phyloP scores from a whole-genome alignment of 2,888 invertebrate species.

The Scrobipalpa costella region DNA sequence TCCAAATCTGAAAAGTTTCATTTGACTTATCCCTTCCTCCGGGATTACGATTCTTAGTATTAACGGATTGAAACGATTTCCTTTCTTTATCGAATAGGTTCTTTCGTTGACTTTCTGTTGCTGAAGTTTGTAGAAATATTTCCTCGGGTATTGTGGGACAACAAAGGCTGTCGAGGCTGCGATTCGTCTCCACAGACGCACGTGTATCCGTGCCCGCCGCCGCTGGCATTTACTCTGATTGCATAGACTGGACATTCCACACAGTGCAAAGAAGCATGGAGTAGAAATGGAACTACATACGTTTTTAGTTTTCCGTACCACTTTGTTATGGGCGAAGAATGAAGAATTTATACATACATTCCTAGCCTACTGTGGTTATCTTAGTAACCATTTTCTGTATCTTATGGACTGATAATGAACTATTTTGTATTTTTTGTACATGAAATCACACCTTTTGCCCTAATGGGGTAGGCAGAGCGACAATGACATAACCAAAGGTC shows the following conservation, averaged over 20 bases:
- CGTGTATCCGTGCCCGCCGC: not conserved
- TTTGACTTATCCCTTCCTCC: constrained; percentile 20
- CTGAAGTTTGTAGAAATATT: not conserved
- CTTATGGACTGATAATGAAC: too few species aligned
- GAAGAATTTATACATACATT: too few species aligned
- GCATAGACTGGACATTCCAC: not conserved
- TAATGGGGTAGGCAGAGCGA: too few species aligned
- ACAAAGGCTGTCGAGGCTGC: constrained; percentile 11
- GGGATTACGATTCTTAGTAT: not conserved
- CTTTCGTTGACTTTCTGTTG: not conserved
- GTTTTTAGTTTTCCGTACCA: too few species aligned
- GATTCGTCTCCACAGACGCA: constrained; percentile 7
- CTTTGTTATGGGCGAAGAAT: too few species aligned
- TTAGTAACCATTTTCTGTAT: too few species aligned
- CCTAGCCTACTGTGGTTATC: too few species aligned
- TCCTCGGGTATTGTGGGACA: constrained; percentile 6
- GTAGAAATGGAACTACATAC: too few species aligned
- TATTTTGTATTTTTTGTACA: too few species aligned
- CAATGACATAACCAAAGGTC: too few species aligned
- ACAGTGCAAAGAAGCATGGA: not conserved
- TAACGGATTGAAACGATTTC: not conserved
- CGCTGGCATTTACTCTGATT: constrained; percentile 6
- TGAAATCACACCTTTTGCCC: too few species aligned
- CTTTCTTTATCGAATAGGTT: not conserved
- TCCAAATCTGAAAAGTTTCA: constrained; percentile 25